Evolutionary conservation across 2,797 vertebrate genomes (phyloP), one percentile per base, ranked within the genome.

Genomic region (Anniella stebbinsi): DNA sequence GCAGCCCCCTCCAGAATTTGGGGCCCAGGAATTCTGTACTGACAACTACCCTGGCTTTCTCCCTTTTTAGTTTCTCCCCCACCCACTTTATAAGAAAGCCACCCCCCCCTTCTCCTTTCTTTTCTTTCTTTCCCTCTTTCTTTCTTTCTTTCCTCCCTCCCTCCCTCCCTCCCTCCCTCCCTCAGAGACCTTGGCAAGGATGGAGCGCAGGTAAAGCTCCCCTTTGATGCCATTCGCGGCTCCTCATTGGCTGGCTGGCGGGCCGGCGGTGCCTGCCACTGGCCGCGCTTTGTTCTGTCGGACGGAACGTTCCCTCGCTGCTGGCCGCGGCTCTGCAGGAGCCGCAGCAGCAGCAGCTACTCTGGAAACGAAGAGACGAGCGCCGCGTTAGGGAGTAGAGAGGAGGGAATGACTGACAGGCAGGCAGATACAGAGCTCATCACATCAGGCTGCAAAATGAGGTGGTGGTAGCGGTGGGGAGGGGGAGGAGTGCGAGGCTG

Each of bases 201-300:
- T 84, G 66, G 72, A 93, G 88, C 81, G 86, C 92, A 93, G 92
- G 90, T 93, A 91, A 82, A 82, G 88, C 90, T 86, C 82, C 85
- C 73, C 89, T 92, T 89, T 86, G 87, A 91, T 78, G 87, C 87
- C 54, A 4, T n/a, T 25, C 60, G 66, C 80, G 80, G 86, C 66
- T 67, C 48, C 86, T 81, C 86, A 93, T 90, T 93, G 90, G 92
- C 86, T 86, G 90, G 82, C 89, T 69, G 90, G 11, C 33, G 36
- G 63, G 57, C 63, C 81, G 76, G 81, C 51, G 66, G 83, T 23
- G 84, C 86, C 81, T 86, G 86, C 89, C 82, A 60, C 86, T 57
- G 70, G 41, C 85, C 17, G 60, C 89, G 92, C 91, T 92, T 92
- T 92, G 92, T 92, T 92, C 92, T 90, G 84, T 70, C 84, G 92